Evolutionary conservation across 2,888 invertebrate species (phyloP).

Genomic region (Caenorhabditis wallacei): DNA sequence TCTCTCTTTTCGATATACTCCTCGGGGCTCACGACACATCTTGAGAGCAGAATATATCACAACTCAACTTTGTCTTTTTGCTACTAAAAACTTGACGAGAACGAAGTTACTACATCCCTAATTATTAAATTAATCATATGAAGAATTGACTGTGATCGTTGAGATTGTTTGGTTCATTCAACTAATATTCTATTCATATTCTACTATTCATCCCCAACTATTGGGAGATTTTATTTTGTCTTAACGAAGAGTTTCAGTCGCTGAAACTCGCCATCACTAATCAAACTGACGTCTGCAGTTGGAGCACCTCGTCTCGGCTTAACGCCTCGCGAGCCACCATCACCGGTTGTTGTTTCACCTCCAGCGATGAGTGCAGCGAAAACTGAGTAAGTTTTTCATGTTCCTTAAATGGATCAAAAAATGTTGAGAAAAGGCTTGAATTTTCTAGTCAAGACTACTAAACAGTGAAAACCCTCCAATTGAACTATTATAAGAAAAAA

Average conservation of each 20-base stretch:
- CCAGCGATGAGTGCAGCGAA: constrained; percentile 64
- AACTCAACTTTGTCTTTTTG: constrained; percentile 37
- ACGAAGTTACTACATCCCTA: constrained; percentile 2
- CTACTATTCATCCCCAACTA: not conserved
- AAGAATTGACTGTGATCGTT: not conserved
- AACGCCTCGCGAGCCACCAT: constrained; percentile 61
- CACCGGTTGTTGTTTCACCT: constrained; percentile 33
- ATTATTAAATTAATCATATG: not conserved
- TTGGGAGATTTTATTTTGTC: constrained; percentile 11
- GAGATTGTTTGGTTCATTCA: not conserved
- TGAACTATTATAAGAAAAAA: too few species aligned
- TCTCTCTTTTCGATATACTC: constrained; percentile 37
- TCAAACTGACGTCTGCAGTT: constrained; percentile 67
- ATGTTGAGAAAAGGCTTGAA: not conserved
- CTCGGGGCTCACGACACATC: constrained; percentile 27
- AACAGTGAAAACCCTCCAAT: too few species aligned
- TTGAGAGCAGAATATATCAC: constrained; percentile 37
- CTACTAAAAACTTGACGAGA: constrained; percentile 20
- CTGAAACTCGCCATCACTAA: constrained; percentile 49
- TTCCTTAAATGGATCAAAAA: too few species aligned
- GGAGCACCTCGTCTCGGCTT: constrained; percentile 66
- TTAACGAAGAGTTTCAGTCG: constrained; percentile 48
- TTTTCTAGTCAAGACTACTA: too few species aligned
- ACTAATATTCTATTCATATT: not conserved
- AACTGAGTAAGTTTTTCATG: constrained; percentile 66